Evolutionary conservation across 2,888 invertebrate genomes (phyloP).

Genomic region (Mythimna vitellina): DNA sequence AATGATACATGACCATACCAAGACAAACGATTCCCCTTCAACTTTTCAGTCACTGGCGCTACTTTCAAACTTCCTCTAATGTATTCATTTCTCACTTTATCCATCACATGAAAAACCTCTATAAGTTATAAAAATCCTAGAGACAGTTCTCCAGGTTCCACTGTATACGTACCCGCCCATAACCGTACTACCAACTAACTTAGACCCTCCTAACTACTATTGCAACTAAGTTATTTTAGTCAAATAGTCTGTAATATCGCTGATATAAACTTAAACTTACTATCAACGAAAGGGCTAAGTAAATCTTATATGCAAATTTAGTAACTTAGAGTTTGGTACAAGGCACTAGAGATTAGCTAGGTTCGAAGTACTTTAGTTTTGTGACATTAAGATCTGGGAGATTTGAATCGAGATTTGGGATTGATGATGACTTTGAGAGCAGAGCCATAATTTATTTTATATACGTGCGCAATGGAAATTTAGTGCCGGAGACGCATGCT

Average conservation of each 20-base stretch:
- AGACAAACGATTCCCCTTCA: too few relatives aligned
- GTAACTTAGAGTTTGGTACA: constrained; percentile 67
- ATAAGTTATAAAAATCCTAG: too few relatives aligned
- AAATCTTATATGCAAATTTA: constrained; percentile 82
- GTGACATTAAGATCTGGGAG: constrained; percentile 18
- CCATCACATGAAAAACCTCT: too few relatives aligned
- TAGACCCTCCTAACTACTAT: constrained; percentile 47
- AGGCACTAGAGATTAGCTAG: constrained; percentile 54
- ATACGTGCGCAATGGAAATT: neutral
- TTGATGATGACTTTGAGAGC: constrained; percentile 11
- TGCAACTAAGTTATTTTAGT: constrained; percentile 68
- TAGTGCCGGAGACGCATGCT: too few relatives aligned
- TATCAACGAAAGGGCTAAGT: constrained; percentile 75
- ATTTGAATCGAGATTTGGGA: constrained; percentile 17
- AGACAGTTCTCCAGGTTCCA: too few relatives aligned
- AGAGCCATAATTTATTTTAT: neutral
- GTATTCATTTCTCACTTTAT: too few relatives aligned
- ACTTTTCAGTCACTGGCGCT: too few relatives aligned
- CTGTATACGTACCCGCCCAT: neutral
- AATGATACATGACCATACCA: too few relatives aligned
- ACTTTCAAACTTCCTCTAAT: too few relatives aligned
- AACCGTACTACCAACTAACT: constrained; percentile 31
- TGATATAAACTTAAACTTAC: constrained; percentile 74
- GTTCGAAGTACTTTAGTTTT: constrained; percentile 32
- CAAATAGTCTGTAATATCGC: constrained; percentile 73